phyloP scores from a whole-genome alignment of 2,888 invertebrate species.

The Philereme vetulata region DNA sequence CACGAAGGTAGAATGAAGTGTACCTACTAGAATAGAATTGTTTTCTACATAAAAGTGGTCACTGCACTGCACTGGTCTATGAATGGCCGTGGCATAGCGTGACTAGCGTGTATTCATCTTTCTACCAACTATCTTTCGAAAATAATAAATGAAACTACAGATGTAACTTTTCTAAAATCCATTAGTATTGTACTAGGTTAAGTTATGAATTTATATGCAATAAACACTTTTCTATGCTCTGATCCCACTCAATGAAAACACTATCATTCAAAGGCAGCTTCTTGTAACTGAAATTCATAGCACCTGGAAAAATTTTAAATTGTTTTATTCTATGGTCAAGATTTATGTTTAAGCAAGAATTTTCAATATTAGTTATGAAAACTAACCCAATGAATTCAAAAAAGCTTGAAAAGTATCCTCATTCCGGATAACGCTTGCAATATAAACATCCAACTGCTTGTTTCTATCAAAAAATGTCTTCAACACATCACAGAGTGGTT shows the following conservation, averaged over 20 bases:
- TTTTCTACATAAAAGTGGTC: no score
- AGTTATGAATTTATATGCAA: conserved; percentile 51
- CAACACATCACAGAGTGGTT: conserved; percentile 62
- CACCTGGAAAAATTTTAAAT: conserved; percentile 52
- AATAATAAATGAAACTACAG: no score
- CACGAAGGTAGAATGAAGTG: no score
- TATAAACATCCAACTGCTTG: conserved; percentile 57
- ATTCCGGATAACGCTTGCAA: conserved; percentile 84
- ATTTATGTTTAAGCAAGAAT: not conserved
- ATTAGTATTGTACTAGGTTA: no score
- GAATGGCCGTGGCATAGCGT: no score
- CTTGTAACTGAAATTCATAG: conserved; percentile 44
- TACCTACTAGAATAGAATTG: no score
- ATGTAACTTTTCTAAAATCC: no score
- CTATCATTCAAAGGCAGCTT: conserved; percentile 43
- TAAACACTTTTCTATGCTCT: conserved; percentile 52
- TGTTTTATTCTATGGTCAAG: not conserved
- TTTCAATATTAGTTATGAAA: conserved; percentile 1
- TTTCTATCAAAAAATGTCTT: conserved; percentile 57
- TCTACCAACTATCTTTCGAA: no score
- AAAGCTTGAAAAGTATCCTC: conserved; percentile 85
- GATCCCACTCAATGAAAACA: conserved; percentile 60
- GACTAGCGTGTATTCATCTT: no score
- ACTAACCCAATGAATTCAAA: conserved; percentile 80
- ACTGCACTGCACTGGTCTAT: no score